Base-by-base conservation (phyloP, 2,888 invertebrate species). In the Tipula vernalis region DNA sequence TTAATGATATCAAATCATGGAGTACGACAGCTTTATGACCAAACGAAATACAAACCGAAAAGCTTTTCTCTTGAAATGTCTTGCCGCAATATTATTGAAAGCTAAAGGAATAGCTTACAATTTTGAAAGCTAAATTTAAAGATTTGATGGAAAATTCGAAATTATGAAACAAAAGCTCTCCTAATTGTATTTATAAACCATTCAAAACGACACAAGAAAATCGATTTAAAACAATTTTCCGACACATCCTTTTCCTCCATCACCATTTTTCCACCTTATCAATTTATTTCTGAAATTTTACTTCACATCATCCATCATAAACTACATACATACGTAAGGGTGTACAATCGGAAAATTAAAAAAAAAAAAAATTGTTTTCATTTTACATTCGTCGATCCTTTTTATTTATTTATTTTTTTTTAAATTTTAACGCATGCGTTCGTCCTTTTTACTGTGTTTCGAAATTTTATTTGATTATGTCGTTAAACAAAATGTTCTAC, bases 401-500 rank as follows among this genome's bases (percentile, higher is more conserved):
- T 28, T 28, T 28, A 28, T n/a, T n/a, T 28, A n/a, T 71, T 71
- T 71, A 28, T 71, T 71, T 10, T 28, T 71, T 71, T 71, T 71
- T 71, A 71, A 71, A 71, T 71, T 71, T 71, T 71, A 71, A 71
- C 71, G 71, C 71, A 71, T 71, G 71, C 71, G 71, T 71, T 71
- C 71, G 71, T 71, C 2, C 71, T 28, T 71, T 71, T 71, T n/a
- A n/a, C 5, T 0, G 15, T 51, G 28, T 28, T 71, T 71, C 28
- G 71, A 28, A 71, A 71, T 71, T 39, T 71, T 71, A 71, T 71
- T 28, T 71, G 28, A 1, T 71, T 18, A 28, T 71, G 71, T 71
- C 71, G 8, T 71, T 28, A 15, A 4, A 57, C 8, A 15, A 71
- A 12, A 5, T 12, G 3, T 71, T 44, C 2, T 57, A 57, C 28